Base-by-base conservation (phyloP, 2,888 invertebrate species). In the Noctua janthe region DNA sequence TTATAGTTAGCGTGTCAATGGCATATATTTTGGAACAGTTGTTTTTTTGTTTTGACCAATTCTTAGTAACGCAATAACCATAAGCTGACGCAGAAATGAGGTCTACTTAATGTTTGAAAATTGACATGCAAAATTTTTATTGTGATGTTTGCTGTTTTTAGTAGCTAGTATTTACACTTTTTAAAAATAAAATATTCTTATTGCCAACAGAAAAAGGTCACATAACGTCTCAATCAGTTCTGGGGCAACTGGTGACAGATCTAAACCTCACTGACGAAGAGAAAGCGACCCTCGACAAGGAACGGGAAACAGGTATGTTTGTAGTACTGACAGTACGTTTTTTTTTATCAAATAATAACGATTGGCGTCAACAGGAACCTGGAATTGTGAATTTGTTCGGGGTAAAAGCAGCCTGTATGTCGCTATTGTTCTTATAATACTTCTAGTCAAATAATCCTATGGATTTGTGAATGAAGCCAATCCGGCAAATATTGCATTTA, bases 221-320 rank as follows among this genome's bases (percentile, higher is more conserved):
- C 87, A 96, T 97, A 35, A 97, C 97, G 43, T 94, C 97, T 0
- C 97, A 97, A 64, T 96, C 97, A 0, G 96, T 98, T 15, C 93
- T 97, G 71, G 97, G 97, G 6, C 97, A 97, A 77, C 93, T 98
- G 62, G 97, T 98, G 71, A 96, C 97, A 87, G 98, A 98, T 90
- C 97, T 98, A 13, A 96, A 97, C 85, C 94, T 98, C 73, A 97
- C 97, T 8, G 97, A 97, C 70, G 97, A 98, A 71, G 97, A 98
- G 83, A 97, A 97, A 76, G 95, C 97, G 59, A 94, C 96, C 0
- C 90, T 97, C 49, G 95, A 97, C 83, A 97, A 97, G 89, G 96
- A 97, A 79, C 95, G 96, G 87, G 96, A 97, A 73, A 95, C 97
- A 56, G 97, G 97, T 97, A 90, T 78, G 91, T 91, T 43, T 67